A percentile compares a stretch with the other conserved stretches of the same genome.
Evolutionary conservation across 2,797 vertebrate species (phyloP).

Genomic region (Scolopax rusticola): DNA sequence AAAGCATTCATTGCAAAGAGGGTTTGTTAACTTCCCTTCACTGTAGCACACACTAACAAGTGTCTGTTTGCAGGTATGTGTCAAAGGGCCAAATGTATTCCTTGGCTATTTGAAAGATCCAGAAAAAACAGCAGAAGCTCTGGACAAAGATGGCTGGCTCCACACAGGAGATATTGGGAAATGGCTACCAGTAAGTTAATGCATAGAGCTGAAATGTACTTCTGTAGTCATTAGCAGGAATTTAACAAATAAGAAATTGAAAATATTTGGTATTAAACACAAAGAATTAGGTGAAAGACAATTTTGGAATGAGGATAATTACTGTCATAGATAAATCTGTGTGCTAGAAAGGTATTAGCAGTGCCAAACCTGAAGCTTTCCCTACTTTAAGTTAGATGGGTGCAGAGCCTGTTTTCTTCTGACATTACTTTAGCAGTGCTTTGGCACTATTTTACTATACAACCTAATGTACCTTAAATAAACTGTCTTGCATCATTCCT

Average conservation of each 20-base stretch:
- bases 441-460: background rate
- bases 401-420: background rate
- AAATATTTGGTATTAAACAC: background rate
- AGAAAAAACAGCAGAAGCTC: conserved; percentile 89
- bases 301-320: background rate
- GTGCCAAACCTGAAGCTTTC: background rate
- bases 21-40: background rate
- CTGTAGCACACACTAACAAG: background rate
- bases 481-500: background rate
- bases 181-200: conserved; percentile 91
- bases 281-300: background rate
- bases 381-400: background rate
- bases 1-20: background rate
- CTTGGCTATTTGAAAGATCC: conserved; percentile 93
- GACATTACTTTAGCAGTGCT: background rate
- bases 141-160: conserved; percentile 94
- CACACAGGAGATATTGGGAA: conserved; percentile 97
- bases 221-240: background rate
- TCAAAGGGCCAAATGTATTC: conserved; percentile 96
- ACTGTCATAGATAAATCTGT: background rate
- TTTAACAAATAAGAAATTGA: background rate
- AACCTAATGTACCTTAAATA: background rate
- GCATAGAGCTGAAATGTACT: background rate
- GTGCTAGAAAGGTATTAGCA: background rate
- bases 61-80: conserved; percentile 85